These are phyloP conservation scores for Clarias batrachus DNA, from an alignment of 2,113 vertebrate species.

Conservation along the genomic window DNA sequence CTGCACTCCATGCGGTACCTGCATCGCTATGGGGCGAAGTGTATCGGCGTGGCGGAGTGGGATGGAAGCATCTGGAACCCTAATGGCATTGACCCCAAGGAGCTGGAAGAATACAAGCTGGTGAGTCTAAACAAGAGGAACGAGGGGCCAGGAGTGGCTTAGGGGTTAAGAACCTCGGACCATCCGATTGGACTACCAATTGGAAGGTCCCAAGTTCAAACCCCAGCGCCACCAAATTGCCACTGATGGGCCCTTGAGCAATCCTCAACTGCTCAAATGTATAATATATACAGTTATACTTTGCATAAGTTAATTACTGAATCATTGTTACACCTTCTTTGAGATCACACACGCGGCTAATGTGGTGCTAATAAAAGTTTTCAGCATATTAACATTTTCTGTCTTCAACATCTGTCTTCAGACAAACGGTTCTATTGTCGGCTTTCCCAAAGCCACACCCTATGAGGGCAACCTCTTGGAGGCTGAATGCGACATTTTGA, in stretches of 20 bases:
- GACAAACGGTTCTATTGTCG: slow-evolving; percentile 91
- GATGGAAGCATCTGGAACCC: slow-evolving; percentile 94
- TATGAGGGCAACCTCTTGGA: slow-evolving; percentile 91
- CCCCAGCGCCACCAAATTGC: too few relatives aligned
- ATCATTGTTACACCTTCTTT: neutral
- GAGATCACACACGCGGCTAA: neutral
- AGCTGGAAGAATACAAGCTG: slow-evolving; percentile 92
- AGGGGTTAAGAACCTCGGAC: too few relatives aligned
- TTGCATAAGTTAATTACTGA: too few relatives aligned
- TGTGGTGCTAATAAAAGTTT: neutral
- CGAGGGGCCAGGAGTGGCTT: too few relatives aligned
- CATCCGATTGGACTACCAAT: too few relatives aligned
- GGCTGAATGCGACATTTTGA: slow-evolving; percentile 90
- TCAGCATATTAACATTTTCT: neutral
- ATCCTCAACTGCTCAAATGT: too few relatives aligned
- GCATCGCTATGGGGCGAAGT: slow-evolving; percentile 91
- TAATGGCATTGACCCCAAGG: slow-evolving; percentile 92
- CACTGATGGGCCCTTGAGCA: too few relatives aligned
- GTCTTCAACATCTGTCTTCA: slow-evolving; percentile 61
- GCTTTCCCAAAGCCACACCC: slow-evolving; percentile 83
- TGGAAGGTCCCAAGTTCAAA: too few relatives aligned
- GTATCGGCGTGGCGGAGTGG: slow-evolving; percentile 86
- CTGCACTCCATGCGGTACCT: slow-evolving; percentile 97
- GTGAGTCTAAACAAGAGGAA: slow-evolving; percentile 62
- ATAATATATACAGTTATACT: too few relatives aligned